Base-by-base conservation (phyloP, 2,797 vertebrate species). In the Antennarius maculatus region DNA sequence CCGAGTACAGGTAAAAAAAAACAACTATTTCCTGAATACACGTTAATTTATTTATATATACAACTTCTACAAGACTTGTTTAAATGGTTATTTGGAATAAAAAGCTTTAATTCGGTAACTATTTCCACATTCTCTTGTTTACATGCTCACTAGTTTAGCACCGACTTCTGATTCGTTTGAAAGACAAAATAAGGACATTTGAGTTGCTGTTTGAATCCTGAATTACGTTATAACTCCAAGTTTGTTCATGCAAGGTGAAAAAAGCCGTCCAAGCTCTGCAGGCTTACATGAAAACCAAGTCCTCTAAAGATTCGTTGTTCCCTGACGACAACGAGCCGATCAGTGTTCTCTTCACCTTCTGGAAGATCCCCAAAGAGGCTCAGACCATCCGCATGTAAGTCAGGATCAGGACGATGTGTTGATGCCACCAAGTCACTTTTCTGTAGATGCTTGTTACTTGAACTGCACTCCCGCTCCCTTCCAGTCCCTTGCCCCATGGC, bases 351-450 rank as follows among this genome's bases (percentile, higher is more conserved):
- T 88, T 97, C 71, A 92, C 95, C 0, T 70, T 95, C 1, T 97
- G 95, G 95, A 95, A 89, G 87, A 89, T 97, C 74, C 95, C 96
- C 10, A 88, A 49, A 47, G 17, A 65, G 18, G 68, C 92, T 0
- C 93, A 95, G 84, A 90, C 81, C 37, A 88, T 95, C 80, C 93
- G 87, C 89, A 92, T 96, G 95, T 97, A 90, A 94, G 95, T 90
- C 37, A 6, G 3, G 1, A 1, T 0, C 8, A 7, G 18, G 12
- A 41, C 5, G 4, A 14, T 15, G 5, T 6, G 2, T 15, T 13
- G 10, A 43, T 13, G 15, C 42, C 14, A 34, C 7, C 7, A 34
- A 5, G 42, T 5, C 42, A 13, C 15, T 43, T 13, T 13, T 43
- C 42, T 43, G 6, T 43, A 13, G 42, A 14, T 14, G 37, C 11